Evolutionary conservation across 2,888 invertebrate species (phyloP).

Genomic region (Chloroclystis v-ata): DNA sequence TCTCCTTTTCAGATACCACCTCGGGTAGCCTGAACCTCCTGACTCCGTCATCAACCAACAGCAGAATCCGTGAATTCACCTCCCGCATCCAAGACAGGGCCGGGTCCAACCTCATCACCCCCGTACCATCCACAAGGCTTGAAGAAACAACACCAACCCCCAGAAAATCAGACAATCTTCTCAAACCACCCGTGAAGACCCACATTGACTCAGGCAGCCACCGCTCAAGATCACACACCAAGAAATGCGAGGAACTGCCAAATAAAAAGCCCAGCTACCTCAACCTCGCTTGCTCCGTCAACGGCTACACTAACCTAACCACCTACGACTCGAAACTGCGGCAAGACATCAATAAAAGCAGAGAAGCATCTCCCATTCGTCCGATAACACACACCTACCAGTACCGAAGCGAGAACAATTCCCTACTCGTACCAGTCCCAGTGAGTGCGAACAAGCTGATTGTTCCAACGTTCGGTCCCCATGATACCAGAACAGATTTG

Average conservation of each 20-base stretch:
- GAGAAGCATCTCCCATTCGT: constrained; percentile 84
- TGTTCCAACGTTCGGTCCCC: constrained; percentile 73
- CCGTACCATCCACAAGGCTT: constrained; percentile 52
- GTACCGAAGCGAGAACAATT: constrained; percentile 65
- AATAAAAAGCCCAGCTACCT: constrained; percentile 91
- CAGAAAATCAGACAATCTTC: constrained; percentile 55
- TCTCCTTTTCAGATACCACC: constrained; percentile 70
- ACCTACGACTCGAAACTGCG: constrained; percentile 90
- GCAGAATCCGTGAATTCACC: constrained; percentile 77
- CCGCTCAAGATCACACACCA: constrained; percentile 58
- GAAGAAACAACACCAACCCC: constrained; percentile 52
- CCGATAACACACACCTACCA: constrained; percentile 75
- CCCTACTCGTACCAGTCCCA: constrained; percentile 66
- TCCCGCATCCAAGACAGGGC: constrained; percentile 78
- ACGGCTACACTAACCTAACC: constrained; percentile 91
- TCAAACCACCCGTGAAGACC: constrained; percentile 67
- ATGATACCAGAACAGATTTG: constrained; percentile 71
- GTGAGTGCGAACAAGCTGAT: constrained; percentile 75
- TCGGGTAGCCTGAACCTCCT: constrained; percentile 81
- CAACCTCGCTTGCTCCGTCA: constrained; percentile 92
- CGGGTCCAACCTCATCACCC: constrained; percentile 48
- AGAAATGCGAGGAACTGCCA: constrained; percentile 61
- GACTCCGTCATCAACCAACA: constrained; percentile 80
- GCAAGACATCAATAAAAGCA: constrained; percentile 84
- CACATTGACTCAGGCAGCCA: constrained; percentile 59